Percentiles rank a stretch among this genome's conserved stretches.
phyloP scores from a whole-genome alignment of 2,797 vertebrate genomes.

The Molossus molossus region DNA sequence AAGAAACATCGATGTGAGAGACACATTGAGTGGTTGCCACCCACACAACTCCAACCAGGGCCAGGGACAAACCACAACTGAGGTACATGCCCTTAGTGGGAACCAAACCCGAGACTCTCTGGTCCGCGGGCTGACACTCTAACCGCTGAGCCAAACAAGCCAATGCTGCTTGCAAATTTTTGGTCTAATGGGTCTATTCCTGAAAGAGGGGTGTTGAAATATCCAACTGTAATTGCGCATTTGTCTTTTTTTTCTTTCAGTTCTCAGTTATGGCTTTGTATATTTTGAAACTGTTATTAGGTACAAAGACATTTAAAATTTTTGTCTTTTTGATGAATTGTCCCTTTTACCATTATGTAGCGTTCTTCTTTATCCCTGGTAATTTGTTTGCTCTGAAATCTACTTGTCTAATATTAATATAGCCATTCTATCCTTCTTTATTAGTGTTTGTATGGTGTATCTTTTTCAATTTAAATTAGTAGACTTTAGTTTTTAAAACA shows the following conservation, averaged over 20 bases:
- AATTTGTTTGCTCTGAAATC: slow-evolving; percentile 8
- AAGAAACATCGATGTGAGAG: too few relatives aligned
- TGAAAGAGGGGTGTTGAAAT: slow-evolving; percentile 24
- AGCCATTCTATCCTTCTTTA: neutral
- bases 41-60: too few relatives aligned
- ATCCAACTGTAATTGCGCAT: neutral
- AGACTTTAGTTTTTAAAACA: neutral
- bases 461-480: slow-evolving; percentile 38
- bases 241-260: slow-evolving; percentile 38
- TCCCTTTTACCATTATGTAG: slow-evolving; percentile 16
- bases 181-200: neutral
- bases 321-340: slow-evolving; percentile 6
- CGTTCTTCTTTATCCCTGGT: neutral
- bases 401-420: slow-evolving; percentile 43
- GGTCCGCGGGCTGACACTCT: too few relatives aligned
- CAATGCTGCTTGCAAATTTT: neutral
- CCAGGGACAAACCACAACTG: too few relatives aligned
- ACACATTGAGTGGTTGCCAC: too few relatives aligned
- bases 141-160: too few relatives aligned
- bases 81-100: too few relatives aligned
- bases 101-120: too few relatives aligned
- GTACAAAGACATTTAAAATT: neutral
- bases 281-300: slow-evolving; percentile 43
- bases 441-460: neutral
- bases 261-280: slow-evolving; percentile 34